phyloP scores from a whole-genome alignment of 2,113 vertebrate species.

The Psilopsiagon aymara region DNA sequence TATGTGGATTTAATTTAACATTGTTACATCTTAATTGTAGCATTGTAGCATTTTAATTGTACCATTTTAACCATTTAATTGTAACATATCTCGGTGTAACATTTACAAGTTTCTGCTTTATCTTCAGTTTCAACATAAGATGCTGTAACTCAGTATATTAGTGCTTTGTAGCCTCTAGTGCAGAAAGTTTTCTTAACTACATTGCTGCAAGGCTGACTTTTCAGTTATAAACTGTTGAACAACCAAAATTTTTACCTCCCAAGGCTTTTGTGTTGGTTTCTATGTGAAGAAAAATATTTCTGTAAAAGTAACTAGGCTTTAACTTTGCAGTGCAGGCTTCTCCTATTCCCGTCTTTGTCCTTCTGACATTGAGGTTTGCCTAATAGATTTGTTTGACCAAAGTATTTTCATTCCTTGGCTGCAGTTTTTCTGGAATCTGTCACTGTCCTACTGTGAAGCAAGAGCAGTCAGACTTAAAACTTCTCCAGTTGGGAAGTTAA shows the following conservation, averaged over 20 bases:
- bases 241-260: not conserved
- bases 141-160: not conserved
- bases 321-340: not conserved
- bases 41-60: not conserved
- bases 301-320: not conserved
- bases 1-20: not conserved
- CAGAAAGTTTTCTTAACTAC: not conserved
- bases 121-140: not conserved
- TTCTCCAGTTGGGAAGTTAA: slow-evolving; percentile 18
- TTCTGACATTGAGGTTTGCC: slow-evolving; percentile 8
- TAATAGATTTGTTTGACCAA: not conserved
- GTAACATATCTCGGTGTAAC: not conserved
- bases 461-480: slow-evolving; percentile 8
- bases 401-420: slow-evolving; percentile 44
- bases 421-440: slow-evolving; percentile 22
- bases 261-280: not conserved
- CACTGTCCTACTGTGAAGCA: slow-evolving; percentile 21
- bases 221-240: not conserved
- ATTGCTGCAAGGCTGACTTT: not conserved
- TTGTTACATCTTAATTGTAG: not conserved
- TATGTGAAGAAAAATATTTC: not conserved
- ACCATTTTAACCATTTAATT: not conserved
- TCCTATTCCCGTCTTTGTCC: not conserved
- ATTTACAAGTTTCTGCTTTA: not conserved
- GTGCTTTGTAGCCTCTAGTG: not conserved